Evolutionary conservation across 1,140 invertebrate genomes (phyloP), one percentile per base, ranked within the genome.

Genomic region (Mactra quadrangularis): DNA sequence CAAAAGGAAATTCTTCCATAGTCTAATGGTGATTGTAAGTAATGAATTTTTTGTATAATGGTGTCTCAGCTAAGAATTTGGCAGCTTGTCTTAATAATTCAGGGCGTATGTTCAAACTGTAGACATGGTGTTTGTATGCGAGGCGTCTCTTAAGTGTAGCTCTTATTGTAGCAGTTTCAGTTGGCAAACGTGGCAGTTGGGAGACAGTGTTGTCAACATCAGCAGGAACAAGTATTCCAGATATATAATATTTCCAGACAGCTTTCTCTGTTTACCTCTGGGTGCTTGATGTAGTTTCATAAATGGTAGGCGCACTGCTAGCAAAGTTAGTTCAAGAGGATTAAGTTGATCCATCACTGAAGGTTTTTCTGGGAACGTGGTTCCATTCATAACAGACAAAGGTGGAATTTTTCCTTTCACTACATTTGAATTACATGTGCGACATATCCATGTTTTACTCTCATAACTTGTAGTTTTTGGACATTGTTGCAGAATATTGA

Each of bases 171-270:
- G 71, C 50, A 25, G 82, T 83, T 11, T 83, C 33, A 22, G 60
- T 55, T 45, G 50, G 47, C 3, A 83, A 29, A 29, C 72, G 27
- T 50, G 82, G 82, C 17, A 83, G 41, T 15, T 35, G n/a, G n/a
- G 52, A 33, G 3, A 83, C 60, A 60, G 82, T 78, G 13, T n/a
- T n/a, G n/a, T n/a, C n/a, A n/a, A n/a, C n/a, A n/a, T n/a, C n/a
- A n/a, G n/a, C n/a, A n/a, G n/a, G 25, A 53, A 2, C 38, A 72
- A 78, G 22, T 78, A 78, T 52, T 27, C 52, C 53, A 38, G 82
- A 55, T n/a, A 77, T 74, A 84, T 74, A 35, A 84, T 72, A 64
- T 84, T 84, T 52, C 82, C 82, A 41, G 52, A 29, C 9, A 84
- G 57, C 35, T 25, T 27, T 9, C 52, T n/a, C 25, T 84, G 82